Evolutionary conservation across 2,797 vertebrate genomes (phyloP), one percentile per base, ranked within the genome.

Genomic region (Zalophus californianus): DNA sequence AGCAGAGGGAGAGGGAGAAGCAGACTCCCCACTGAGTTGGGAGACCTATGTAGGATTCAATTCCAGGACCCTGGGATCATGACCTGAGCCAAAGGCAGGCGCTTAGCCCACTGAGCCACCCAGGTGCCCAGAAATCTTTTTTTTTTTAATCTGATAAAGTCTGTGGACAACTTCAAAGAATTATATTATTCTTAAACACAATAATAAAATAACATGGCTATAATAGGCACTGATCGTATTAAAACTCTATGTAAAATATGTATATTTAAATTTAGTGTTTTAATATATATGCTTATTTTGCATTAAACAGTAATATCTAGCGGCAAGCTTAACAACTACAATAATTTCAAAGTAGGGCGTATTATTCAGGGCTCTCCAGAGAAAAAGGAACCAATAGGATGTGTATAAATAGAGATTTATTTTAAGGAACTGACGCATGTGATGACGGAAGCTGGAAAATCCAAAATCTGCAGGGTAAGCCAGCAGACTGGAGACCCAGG

Each of bases 211-310:
- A 25, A 78, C 62, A 62, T 35, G 16, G 21, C 64, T 90, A 78
- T 9, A 38, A 66, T 64, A n/a, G 7, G 3, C 68, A 44, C 2
- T 60, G 52, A 72, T 68, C 10, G 21, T 85, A 78, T 50, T 85
- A 72, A 64, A 80, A 73, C 0, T 38, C 8, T 50, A 13, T 44
- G 58, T 52, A 54, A 72, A 64, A 88, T 16, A 50, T 29, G 13
- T 60, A 52, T 94, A 83, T 93, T 93, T 52, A 87, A 83, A 87
- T 62, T 83, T 70, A 50, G 25, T 44, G 18, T 60, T 90, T 56
- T 35, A 66, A 86, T 68, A 77, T 68, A 56, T 66, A 2, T 27
- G 13, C 41, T 91, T 41, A 72, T 7, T 88, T 92, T 18, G 3
- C 27, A 66, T 85, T 73, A 77, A 54, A 20, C 25, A 73, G 23